phyloP scores from a whole-genome alignment of 2,888 invertebrate species.

The Athalia cordata region DNA sequence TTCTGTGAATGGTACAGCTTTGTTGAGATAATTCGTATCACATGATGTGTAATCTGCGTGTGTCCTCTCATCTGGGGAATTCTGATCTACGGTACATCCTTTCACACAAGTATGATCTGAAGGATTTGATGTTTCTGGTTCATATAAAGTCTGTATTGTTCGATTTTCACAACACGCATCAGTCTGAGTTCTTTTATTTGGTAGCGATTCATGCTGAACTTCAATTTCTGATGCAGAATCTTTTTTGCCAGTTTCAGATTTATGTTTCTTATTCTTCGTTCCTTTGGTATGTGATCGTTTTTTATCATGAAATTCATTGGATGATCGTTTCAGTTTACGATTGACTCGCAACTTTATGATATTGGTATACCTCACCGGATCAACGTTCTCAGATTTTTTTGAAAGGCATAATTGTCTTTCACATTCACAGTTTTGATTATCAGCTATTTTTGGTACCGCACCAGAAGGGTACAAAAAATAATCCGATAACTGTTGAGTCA shows the following conservation, averaged over 20 bases:
- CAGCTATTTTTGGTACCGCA: neutral
- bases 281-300: neutral
- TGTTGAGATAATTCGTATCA: neutral
- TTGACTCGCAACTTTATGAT: slow-evolving; percentile 14
- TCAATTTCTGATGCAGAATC: neutral
- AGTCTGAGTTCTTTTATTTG: slow-evolving; percentile 17
- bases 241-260: neutral
- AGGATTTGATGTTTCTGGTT: neutral
- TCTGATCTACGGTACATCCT: neutral
- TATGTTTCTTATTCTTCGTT: neutral
- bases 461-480: neutral
- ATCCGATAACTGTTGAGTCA: neutral
- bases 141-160: neutral
- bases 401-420: neutral
- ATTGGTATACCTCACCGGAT: slow-evolving; percentile 1
- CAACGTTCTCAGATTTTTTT: neutral
- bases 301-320: neutral
- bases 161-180: neutral
- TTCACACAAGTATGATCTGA: neutral
- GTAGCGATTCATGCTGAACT: slow-evolving; percentile 7
- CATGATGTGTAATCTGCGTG: neutral
- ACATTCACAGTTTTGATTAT: neutral
- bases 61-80: neutral
- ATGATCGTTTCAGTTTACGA: neutral
- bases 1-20: neutral